Conservation (phyloP, 2,888 invertebrate genomes). For the Bellardia bayeri region DNA sequence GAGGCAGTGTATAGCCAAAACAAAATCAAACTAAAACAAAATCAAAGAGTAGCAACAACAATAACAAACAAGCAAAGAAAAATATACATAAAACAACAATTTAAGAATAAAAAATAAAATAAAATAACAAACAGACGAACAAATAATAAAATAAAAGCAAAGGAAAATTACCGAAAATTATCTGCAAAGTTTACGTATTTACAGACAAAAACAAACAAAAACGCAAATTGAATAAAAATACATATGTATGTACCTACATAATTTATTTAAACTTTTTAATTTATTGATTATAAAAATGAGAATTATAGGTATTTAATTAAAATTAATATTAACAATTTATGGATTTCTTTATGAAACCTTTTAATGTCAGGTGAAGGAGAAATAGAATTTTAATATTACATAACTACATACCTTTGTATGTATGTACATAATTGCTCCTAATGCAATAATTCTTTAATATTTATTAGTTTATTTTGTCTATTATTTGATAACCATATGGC, state of each 20-base stretch:
- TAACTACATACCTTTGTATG: too few relatives aligned
- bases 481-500: too few relatives aligned
- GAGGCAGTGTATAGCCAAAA: background rate
- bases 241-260: background rate
- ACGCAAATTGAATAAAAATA: background rate
- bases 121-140: background rate
- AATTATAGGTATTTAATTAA: too few relatives aligned
- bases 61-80: background rate
- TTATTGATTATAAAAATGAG: background rate
- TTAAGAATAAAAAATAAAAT: conserved; percentile 10
- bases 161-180: conserved; percentile 28
- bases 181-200: conserved; percentile 56
- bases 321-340: too few relatives aligned
- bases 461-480: too few relatives aligned
- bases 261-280: background rate
- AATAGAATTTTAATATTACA: too few relatives aligned
- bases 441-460: too few relatives aligned
- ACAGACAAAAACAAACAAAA: conserved; percentile 42
- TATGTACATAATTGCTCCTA: too few relatives aligned
- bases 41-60: background rate
- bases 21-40: conserved; percentile 15
- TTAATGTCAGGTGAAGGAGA: too few relatives aligned
- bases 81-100: conserved; percentile 19
- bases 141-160: background rate
- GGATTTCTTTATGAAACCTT: too few relatives aligned